phyloP scores from a whole-genome alignment of 2,888 invertebrate species.

The Halictus ligatus region DNA sequence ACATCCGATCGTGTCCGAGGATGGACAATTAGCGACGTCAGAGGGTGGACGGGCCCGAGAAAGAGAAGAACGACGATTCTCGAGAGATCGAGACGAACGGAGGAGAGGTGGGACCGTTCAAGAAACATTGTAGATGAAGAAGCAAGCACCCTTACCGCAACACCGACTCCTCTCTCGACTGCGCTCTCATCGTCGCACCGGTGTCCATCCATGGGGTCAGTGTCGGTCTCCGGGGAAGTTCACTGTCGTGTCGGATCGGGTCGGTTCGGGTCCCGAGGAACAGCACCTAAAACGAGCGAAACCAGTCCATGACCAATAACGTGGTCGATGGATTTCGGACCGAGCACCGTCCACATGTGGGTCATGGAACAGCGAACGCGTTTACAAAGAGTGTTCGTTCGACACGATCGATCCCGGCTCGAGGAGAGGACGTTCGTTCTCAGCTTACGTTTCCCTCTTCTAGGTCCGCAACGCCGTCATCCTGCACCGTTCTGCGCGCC shows the following conservation, averaged over 20 bases:
- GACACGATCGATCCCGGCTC: constrained; percentile 60
- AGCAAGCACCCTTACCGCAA: constrained; percentile 77
- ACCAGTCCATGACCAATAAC: constrained; percentile 14
- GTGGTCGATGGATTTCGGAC: constrained; percentile 3
- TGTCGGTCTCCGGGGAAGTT: constrained; percentile 54
- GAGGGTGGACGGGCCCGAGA: neutral
- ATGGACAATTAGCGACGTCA: neutral
- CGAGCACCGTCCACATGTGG: constrained; percentile 18
- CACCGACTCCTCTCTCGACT: constrained; percentile 73
- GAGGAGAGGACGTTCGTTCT: constrained; percentile 6
- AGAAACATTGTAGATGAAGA: constrained; percentile 24
- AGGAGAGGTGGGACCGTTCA: neutral
- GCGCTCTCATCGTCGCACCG: constrained; percentile 78
- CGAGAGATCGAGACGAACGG: neutral
- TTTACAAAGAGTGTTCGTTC: neutral
- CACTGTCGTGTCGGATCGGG: constrained; percentile 24
- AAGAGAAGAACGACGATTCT: neutral
- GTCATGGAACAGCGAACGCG: constrained; percentile 10
- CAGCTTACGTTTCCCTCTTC: constrained; percentile 51
- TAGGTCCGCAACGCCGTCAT: constrained; percentile 60
- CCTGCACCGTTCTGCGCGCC: constrained; percentile 39
- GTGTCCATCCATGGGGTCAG: constrained; percentile 67
- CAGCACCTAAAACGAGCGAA: constrained; percentile 17
- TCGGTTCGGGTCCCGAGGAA: neutral
- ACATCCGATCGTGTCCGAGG: neutral